phyloP scores from a whole-genome alignment of 2,113 vertebrate genomes.

The Elanoides forficatus region DNA sequence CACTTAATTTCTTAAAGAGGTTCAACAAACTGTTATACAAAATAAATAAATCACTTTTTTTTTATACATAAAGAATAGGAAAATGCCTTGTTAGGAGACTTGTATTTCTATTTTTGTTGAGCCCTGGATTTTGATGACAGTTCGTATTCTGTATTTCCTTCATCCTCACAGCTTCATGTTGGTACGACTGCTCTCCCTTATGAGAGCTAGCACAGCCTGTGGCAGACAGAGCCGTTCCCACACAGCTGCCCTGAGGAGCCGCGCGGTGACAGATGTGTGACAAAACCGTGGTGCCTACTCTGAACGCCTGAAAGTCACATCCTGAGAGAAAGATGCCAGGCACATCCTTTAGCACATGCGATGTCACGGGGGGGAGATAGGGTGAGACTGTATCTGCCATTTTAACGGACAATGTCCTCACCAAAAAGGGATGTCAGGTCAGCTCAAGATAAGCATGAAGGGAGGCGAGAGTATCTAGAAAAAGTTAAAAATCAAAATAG shows the following conservation, averaged over 20 bases:
- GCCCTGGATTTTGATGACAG: not conserved
- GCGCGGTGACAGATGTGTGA: not conserved
- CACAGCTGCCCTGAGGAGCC: not conserved
- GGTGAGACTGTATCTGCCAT: not conserved
- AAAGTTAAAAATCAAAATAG: not conserved
- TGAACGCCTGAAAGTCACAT: rapidly evolving
- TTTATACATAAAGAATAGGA: not conserved
- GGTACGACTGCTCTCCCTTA: not conserved
- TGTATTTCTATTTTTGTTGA: not conserved
- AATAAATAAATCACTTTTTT: not conserved
- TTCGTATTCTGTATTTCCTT: not conserved
- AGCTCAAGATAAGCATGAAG: not conserved
- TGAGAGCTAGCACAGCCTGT: not conserved
- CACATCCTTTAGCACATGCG: not conserved
- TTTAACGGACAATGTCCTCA: not conserved
- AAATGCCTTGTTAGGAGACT: not conserved
- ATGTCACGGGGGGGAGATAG: not conserved
- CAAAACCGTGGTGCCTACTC: not conserved
- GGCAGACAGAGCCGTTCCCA: not conserved
- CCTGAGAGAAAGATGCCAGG: not conserved
- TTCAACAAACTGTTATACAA: not conserved
- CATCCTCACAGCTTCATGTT: not conserved
- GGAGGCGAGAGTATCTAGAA: not conserved
- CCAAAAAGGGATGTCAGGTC: not conserved
- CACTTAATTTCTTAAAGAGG: not conserved